A percentile compares a stretch with the other conserved stretches of the same genome.
These are phyloP conservation scores for Thecophora atra DNA, from an alignment of 2,888 invertebrate genomes.

Conservation along the genomic window DNA sequence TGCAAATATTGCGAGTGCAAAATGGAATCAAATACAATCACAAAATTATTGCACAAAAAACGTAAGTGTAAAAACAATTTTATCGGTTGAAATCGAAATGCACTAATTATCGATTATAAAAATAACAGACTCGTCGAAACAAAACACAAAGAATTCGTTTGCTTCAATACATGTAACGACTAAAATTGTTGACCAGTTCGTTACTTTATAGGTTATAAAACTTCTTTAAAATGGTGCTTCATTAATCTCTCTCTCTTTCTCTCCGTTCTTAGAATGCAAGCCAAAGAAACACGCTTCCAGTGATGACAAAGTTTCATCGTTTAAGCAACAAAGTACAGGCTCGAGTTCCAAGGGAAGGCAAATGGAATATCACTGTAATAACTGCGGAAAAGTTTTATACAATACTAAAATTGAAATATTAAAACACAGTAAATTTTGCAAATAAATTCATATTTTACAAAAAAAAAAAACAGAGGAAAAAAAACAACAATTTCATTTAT, in stretches of 20 bases:
- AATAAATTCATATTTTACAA: constrained; percentile 31
- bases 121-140: not conserved
- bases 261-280: constrained; percentile 11
- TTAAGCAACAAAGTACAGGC: constrained; percentile 55
- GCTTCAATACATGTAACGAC: too few species aligned
- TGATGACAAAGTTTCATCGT: constrained; percentile 37
- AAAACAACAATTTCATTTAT: constrained; percentile 18
- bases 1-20: constrained; percentile 76
- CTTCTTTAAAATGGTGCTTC: not conserved
- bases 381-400: constrained; percentile 75
- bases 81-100: too few species aligned
- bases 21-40: constrained; percentile 73
- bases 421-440: constrained; percentile 79
- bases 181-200: too few species aligned
- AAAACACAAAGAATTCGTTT: too few species aligned
- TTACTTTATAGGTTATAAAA: too few species aligned
- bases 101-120: too few species aligned
- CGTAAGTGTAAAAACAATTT: constrained; percentile 39
- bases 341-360: constrained; percentile 12
- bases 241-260: not conserved
- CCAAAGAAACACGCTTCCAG: not conserved
- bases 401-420: constrained; percentile 86
- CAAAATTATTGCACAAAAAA: constrained; percentile 77
- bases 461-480: too few species aligned
- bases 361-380: constrained; percentile 73